Percentiles rank a stretch among this genome's conserved stretches.
These are phyloP conservation scores for Taxidea taxus DNA, from an alignment of 2,113 vertebrate genomes.

Conservation along the genomic window DNA sequence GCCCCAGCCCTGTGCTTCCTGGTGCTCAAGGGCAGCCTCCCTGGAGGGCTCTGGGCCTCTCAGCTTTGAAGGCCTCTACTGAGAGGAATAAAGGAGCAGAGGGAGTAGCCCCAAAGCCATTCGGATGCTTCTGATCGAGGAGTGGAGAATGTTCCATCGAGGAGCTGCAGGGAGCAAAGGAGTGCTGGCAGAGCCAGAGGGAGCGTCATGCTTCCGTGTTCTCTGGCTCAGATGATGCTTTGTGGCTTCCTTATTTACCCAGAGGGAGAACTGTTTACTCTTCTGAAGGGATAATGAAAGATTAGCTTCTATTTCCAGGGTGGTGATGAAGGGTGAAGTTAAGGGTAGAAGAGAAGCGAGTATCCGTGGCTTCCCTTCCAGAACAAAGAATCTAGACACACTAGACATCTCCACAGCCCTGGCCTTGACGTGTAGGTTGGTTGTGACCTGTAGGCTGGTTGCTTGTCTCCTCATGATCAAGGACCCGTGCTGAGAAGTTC, in stretches of 20 bases:
- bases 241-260: conserved; percentile 48
- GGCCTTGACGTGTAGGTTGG: neutral
- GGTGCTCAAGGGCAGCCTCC: accelerated
- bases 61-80: neutral
- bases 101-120: neutral
- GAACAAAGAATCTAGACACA: neutral
- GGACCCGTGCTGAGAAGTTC: neutral
- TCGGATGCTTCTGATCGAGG: neutral
- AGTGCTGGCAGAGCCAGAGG: neutral
- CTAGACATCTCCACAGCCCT: neutral
- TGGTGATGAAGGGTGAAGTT: neutral
- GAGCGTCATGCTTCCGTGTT: neutral
- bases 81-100: neutral
- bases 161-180: neutral
- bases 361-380: neutral
- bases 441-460: neutral
- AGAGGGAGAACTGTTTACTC: conserved; percentile 44
- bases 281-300: conserved; percentile 15
- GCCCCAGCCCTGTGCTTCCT: neutral
- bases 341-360: neutral
- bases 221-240: neutral
- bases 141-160: neutral
- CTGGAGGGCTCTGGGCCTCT: too few relatives aligned
- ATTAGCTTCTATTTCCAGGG: conserved; percentile 31
- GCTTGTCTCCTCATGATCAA: neutral